Base-by-base conservation (phyloP, 2,888 invertebrate genomes). In the Clostera curtula region DNA sequence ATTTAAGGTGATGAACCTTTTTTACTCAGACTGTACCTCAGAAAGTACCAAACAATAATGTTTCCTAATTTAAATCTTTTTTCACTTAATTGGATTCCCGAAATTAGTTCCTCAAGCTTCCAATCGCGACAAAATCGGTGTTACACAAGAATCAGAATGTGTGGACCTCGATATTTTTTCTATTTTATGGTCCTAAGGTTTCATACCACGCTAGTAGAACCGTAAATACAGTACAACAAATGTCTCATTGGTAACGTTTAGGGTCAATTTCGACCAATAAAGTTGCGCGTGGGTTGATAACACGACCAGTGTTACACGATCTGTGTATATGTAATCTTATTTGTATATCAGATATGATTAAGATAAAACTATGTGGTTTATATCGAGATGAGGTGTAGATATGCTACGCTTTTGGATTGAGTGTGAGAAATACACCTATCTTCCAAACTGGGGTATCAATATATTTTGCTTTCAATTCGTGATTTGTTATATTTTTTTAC, bases 211-310 rank as follows among this genome's bases (percentile, higher is more conserved):
- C 67, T 65, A 60, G 67, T 60, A 59, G 62, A 54, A 49, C 64
- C 72, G 70, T 80, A 80, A 79, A 80, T 79, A 76, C 61, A 76
- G 71, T 64, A 58, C 71, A 73, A 74, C 70, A 70, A 70, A 70
- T 65, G 71, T 58, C 71, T 76, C 79, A 77, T 77, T 79, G 77
- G 75, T 71, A 82, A 65, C 80, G 72, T 82, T 82, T 83, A 83
- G 72, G 69, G 58, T 69, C 77, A 82, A 83, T 82, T 82, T 68
- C 57, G 62, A 58, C 71, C 79, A 77, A 82, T 83, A 82, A 82
- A 80, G 72, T 62, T 65, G 59, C 44, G 47, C 49, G 74, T 74
- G 82, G 82, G 53, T 40, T 63, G 38, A 49, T 51, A 66, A 62
- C 49, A 50, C 49, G 58, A 57, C 75, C 73, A 73, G 49, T 43